Evolutionary conservation across 1,140 invertebrate genomes (phyloP).

Genomic region (Drosophila ananassae): DNA sequence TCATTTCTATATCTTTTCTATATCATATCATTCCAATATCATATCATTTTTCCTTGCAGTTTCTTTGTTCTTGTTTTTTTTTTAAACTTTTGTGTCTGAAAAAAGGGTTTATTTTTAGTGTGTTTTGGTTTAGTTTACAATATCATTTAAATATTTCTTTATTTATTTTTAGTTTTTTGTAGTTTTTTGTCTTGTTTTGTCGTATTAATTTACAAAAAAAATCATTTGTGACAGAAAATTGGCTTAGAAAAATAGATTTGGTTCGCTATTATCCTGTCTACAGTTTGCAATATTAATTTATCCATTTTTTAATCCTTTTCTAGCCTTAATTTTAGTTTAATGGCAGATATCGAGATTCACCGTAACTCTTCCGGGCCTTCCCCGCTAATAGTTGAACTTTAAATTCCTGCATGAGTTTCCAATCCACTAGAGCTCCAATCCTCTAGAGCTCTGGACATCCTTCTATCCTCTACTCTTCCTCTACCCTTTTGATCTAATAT

Average conservation of each 20-base stretch:
- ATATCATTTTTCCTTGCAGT: neutral
- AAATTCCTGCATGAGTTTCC: slow-evolving; percentile 61
- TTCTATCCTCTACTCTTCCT: neutral
- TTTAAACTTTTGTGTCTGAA: slow-evolving; percentile 5
- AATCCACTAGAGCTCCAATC: slow-evolving; percentile 1
- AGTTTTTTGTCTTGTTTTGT: slow-evolving; percentile 1
- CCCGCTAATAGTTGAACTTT: slow-evolving; percentile 57
- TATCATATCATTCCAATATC: no score
- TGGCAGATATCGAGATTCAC: slow-evolving; percentile 74
- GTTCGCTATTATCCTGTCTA: slow-evolving; percentile 20
- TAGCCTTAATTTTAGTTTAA: slow-evolving; percentile 51
- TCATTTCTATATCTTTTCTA: slow-evolving; percentile 2
- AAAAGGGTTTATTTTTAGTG: neutral
- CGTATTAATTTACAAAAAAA: slow-evolving; percentile 34
- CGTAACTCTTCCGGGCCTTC: slow-evolving; percentile 12
- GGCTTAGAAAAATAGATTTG: slow-evolving; percentile 69
- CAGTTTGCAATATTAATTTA: neutral
- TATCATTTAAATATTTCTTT: slow-evolving; percentile 9
- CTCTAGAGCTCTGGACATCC: neutral
- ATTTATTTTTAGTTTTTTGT: slow-evolving; percentile 1
- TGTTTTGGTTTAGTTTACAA: slow-evolving; percentile 9
- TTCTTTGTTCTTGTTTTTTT: slow-evolving; percentile 3
- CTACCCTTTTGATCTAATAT: neutral
- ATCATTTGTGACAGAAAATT: slow-evolving; percentile 27
- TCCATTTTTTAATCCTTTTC: slow-evolving; percentile 8